Evolutionary conservation across 1,140 invertebrate genomes (phyloP), one percentile per base, ranked within the genome.

Genomic region (Orius insidiosus): DNA sequence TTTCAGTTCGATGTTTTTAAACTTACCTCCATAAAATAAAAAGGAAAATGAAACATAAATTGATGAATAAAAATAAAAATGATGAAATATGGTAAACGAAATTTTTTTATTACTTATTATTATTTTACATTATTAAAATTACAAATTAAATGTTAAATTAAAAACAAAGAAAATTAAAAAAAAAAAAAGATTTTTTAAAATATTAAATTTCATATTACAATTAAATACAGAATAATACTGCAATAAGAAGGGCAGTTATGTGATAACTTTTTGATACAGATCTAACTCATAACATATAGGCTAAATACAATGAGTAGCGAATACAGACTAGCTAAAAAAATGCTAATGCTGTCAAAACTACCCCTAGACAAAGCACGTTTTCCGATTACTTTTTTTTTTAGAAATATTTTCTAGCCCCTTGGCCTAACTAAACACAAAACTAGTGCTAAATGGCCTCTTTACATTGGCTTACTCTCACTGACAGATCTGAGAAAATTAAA

Each of bases 291-390:
- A 35, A 38, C n/a, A 33, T 42, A 42, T 31, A 48, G 33, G 39
- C 46, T 48, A 48, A 32, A 33, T 42, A 38, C 31, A 15, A 46
- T 18, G 46, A 48, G 46, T 42, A 48, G 38, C 19, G 33, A 48
- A 18, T 48, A 35, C 36, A 48, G 41, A 43, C 46, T 48, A 48
- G 13, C 39, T 48, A 48, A 48, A 38, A 35, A 33, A 32, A 42
- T 19, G 46, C 46, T 48, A 48, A 43, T 48, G 46, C 46, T 48
- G 38, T 48, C 33, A 2, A 36, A 48, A 43, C 46, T 48, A 48
- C 46, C 46, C 46, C 46, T 48, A 48, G 30, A 33, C 38, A 44
- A 44, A 24, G 42, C 42, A 44, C 42, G 19, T 30, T 15, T 44
- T 33, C 30, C 11, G n/a, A n/a, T n/a, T n/a, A n/a, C n/a, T n/a